Evolutionary conservation across 2,888 invertebrate genomes (phyloP), one percentile per base, ranked within the genome.

Genomic region (Lepidochrysops patricia): DNA sequence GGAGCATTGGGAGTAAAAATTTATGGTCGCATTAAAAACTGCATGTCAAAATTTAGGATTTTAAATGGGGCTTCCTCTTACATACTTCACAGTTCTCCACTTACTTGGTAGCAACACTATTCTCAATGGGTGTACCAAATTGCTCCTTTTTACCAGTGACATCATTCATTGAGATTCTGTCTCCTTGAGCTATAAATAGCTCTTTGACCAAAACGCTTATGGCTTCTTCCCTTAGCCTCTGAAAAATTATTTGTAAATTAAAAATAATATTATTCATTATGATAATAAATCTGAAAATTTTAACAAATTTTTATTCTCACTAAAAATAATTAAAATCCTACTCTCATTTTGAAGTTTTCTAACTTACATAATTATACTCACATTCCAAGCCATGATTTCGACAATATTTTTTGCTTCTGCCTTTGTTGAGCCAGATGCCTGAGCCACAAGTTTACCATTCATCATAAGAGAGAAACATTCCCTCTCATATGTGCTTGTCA

Each of bases 121-220:
- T 81, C 29, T 83, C 83, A 0, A 87, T 69, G 0, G 84, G 84
- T 0, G 79, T 74, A 0, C 87, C 86, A 43, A 85, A 85, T 25
- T 66, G 63, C 0, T 70, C 72, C 1, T 52, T 58, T 5, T 60
- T 64, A 0, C 72, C 72, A 0, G 77, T 66, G 1, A 86, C 79
- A 26, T 87, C 82, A 12, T 69, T 67, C 9, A 78, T 68, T 0
- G 76, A 75, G 35, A 86, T 80, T 0, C 71, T 70, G 35, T 80
- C 77, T 0, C 77, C 80, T n/a, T 83, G 77, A 0, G 83, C 75
- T 62, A 82, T 77, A 61, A 72, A 85, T 56, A 76, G 77, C 58
- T 87, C 82, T 49, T 87, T 88, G 0, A 87, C 71, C 0, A 87
- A 2, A 0, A 88, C 64, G 7, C 72, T 77, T 0, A 84, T 63